These are phyloP conservation scores for Pipra filicauda DNA, from an alignment of 2,113 vertebrate genomes.

Conservation along the genomic window DNA sequence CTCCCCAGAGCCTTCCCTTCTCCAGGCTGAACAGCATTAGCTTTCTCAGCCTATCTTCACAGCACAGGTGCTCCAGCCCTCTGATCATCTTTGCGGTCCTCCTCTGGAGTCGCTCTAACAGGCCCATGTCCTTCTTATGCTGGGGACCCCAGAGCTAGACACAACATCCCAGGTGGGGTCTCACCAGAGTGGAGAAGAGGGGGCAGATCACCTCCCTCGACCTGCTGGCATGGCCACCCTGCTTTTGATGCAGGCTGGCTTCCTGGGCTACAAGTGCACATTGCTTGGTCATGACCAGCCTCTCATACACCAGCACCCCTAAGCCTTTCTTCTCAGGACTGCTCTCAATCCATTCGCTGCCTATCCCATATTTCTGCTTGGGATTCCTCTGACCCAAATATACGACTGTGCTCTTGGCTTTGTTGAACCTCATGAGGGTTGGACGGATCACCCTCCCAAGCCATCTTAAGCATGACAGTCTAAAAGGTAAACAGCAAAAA, in stretches of 20 bases:
- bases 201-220: background rate
- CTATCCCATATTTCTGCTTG: background rate
- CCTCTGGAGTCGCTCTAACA: background rate
- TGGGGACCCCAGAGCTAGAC: background rate
- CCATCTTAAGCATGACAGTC: background rate
- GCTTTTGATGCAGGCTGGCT: background rate
- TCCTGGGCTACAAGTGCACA: background rate
- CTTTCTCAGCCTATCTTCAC: background rate
- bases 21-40: background rate
- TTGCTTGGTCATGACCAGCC: background rate
- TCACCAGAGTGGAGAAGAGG: background rate
- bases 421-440: background rate
- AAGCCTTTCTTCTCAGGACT: background rate
- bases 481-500: background rate
- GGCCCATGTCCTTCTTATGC: background rate
- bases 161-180: background rate
- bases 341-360: background rate
- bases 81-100: background rate
- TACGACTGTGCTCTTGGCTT: background rate
- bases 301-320: background rate
- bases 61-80: background rate
- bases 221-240: background rate
- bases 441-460: background rate
- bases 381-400: background rate
- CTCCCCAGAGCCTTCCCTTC: background rate